A percentile compares a stretch with the other conserved stretches of the same genome.
phyloP scores from a whole-genome alignment of 2,888 invertebrate genomes.

The Dicycla oo region DNA sequence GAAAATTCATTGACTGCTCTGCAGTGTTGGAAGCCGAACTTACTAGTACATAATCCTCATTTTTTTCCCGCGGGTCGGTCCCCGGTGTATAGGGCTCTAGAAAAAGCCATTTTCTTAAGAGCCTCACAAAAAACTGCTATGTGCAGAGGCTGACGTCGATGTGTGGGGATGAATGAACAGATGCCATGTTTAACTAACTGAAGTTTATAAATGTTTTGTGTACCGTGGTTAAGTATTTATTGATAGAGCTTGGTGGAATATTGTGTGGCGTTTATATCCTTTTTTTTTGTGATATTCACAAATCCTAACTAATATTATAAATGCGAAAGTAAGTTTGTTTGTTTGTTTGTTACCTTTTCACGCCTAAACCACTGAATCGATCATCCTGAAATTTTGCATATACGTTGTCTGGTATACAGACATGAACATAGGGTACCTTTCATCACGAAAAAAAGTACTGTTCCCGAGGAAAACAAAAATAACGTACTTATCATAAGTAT shows the following conservation, averaged over 20 bases:
- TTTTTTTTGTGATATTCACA: conserved; percentile 24
- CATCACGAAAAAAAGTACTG: too few relatives aligned
- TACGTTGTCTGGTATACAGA: too few relatives aligned
- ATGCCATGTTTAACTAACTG: conserved; percentile 17
- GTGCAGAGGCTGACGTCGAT: conserved; percentile 32
- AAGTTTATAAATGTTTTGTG: conserved; percentile 36
- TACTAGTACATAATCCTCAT: conserved; percentile 59
- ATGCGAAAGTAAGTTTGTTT: too few relatives aligned
- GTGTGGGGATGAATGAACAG: conserved; percentile 29
- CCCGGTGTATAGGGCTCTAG: conserved; percentile 63
- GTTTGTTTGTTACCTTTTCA: too few relatives aligned
- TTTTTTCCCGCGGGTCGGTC: conserved; percentile 63
- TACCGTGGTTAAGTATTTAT: conserved; percentile 38
- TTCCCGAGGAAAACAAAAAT: too few relatives aligned
- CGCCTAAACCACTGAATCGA: too few relatives aligned
- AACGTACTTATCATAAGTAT: too few relatives aligned
- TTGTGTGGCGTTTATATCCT: conserved; percentile 1
- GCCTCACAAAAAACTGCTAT: conserved; percentile 58
- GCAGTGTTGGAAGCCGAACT: conserved; percentile 54
- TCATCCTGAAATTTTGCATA: too few relatives aligned
- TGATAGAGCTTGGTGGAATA: conserved; percentile 2
- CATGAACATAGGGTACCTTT: too few relatives aligned
- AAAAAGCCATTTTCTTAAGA: conserved; percentile 67
- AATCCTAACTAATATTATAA: too few relatives aligned
- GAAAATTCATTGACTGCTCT: conserved; percentile 57